Conservation (phyloP, 2,888 invertebrate genomes). For the Dolomedes plantarius region DNA sequence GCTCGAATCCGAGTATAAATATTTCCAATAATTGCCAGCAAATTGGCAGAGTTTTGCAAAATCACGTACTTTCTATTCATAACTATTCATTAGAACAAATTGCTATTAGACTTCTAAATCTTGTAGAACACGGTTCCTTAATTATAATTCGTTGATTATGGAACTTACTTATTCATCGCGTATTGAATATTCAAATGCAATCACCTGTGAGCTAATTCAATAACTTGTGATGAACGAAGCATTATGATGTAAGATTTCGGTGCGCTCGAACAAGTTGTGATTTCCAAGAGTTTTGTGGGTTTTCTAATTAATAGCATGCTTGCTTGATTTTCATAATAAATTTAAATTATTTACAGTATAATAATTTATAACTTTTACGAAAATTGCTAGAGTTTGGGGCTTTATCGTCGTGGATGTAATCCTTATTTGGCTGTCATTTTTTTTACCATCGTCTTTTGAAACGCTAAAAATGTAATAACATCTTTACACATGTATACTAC, state of each 20-base stretch:
- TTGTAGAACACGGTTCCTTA: constrained; percentile 4
- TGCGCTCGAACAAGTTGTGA: not conserved
- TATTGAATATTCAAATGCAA: not conserved
- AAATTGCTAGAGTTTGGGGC: too few relatives aligned
- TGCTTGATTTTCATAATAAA: too few relatives aligned
- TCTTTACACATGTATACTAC: too few relatives aligned
- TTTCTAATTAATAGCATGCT: too few relatives aligned
- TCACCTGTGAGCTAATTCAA: constrained; percentile 4
- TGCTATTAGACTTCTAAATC: constrained; percentile 9
- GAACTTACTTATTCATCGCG: constrained; percentile 6
- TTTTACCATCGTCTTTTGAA: too few relatives aligned
- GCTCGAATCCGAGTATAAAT: not conserved
- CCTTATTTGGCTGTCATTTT: too few relatives aligned
- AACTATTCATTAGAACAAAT: constrained; percentile 13
- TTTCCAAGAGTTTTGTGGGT: too few relatives aligned
- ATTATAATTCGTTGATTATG: constrained; percentile 8
- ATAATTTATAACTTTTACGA: too few relatives aligned
- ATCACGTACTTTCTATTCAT: not conserved
- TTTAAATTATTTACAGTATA: too few relatives aligned
- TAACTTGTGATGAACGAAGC: not conserved
- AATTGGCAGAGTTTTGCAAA: not conserved
- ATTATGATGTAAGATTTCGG: not conserved
- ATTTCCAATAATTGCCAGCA: not conserved
- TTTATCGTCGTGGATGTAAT: too few relatives aligned
- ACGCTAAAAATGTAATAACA: too few relatives aligned